These are phyloP conservation scores for Mesochorus sp. DNA, from an alignment of 2,888 invertebrate genomes.

Conservation along the genomic window DNA sequence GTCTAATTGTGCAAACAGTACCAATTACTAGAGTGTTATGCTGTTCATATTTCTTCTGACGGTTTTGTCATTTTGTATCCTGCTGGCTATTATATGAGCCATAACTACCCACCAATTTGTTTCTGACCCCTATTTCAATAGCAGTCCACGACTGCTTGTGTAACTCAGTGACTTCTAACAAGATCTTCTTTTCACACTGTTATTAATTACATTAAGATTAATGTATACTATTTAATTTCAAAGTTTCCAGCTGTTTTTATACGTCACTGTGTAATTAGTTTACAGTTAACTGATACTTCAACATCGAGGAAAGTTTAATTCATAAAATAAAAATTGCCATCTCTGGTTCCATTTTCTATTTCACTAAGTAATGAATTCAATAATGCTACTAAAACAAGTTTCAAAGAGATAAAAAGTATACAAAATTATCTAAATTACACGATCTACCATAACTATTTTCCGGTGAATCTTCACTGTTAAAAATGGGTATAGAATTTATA, in stretches of 20 bases:
- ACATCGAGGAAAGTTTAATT: no score
- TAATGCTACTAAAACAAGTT: no score
- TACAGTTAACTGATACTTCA: slow-evolving; percentile 5
- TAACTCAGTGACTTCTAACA: slow-evolving; percentile 46
- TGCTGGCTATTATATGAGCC: slow-evolving; percentile 19
- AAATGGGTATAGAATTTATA: slow-evolving; percentile 3
- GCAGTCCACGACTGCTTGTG: slow-evolving; percentile 25
- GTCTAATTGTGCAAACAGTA: slow-evolving; percentile 1
- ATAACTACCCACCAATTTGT: slow-evolving; percentile 8
- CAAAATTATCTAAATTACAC: slow-evolving; percentile 10
- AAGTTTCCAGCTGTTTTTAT: slow-evolving; percentile 12
- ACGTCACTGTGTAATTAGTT: not conserved
- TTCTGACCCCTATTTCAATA: slow-evolving; percentile 12
- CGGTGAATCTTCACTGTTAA: slow-evolving; percentile 18
- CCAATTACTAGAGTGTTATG: slow-evolving; percentile 19
- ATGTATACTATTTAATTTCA: slow-evolving; percentile 45
- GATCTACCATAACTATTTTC: slow-evolving; percentile 9
- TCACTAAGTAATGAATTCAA: no score
- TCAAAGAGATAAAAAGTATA: not conserved
- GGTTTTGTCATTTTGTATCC: slow-evolving; percentile 15
- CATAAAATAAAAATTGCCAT: no score
- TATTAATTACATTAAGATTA: slow-evolving; percentile 35
- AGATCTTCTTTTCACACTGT: slow-evolving; percentile 39
- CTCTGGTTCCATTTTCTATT: no score
- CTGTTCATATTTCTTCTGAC: not conserved